Base-by-base conservation (phyloP, 2,888 invertebrate genomes). In the Agrotis ipsilon region DNA sequence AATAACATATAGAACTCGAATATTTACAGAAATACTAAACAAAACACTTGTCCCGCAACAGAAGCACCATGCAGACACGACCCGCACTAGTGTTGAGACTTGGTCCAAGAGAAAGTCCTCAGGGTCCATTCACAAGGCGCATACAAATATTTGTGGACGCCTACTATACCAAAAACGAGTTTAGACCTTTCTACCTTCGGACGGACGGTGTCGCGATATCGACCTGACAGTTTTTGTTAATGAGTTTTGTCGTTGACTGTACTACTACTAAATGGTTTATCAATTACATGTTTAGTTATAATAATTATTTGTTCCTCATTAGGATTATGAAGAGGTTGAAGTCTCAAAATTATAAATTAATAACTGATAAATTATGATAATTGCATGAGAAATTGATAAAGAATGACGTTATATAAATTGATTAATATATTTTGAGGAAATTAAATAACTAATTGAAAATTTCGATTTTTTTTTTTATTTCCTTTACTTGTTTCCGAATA, bases 71-170 rank as follows among this genome's bases (percentile, higher is more conserved):
- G 82, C 84, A 86, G 76, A 86, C 82, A 86, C 84, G 77, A 83
- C 68, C 64, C 82, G 87, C 89, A 91, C 88, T 89, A 87, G 91
- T 90, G 92, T 91, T 91, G 92, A 93, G 91, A 91, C 90, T 89
- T 88, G 84, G 85, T 87, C 85, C 87, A 87, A 94, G 96, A 95
- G 96, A 96, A 96, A 96, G 96, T 96, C 94, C 92, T 94, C 93
- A 90, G 90, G 87, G 92, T 90, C 94, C 94, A 96, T 96, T 96
- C 96, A 95, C 95, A 94, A 92, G 91, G 89, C 92, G 95, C 94
- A 96, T 96, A 96, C 96, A 95, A 96, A 96, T 96, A 95, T 96
- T 95, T 95, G 94, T 94, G 89, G 90, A 93, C 93, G 92, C 93
- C 94, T 93, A 91, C 94, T 89, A 94, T 86, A 93, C 93, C 91